Evolutionary conservation across 1,140 invertebrate genomes (phyloP).

Genomic region (Halictus rubicundus): DNA sequence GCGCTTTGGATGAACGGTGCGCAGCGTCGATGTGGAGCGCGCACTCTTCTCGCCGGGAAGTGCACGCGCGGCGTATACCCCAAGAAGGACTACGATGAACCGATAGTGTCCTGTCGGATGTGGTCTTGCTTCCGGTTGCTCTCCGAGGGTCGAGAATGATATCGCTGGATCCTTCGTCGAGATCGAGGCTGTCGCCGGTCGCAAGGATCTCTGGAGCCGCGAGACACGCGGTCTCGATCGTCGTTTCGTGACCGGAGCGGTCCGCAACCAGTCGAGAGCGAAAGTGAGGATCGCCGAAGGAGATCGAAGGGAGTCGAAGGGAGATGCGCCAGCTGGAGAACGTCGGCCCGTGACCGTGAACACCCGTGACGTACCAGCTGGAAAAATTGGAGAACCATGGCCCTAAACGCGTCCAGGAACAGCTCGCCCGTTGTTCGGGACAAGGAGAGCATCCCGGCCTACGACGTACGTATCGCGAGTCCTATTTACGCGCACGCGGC

Average conservation of each 20-base stretch:
- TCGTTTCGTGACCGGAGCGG: neutral
- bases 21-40: neutral
- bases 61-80: too few relatives aligned
- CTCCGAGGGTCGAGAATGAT: too few relatives aligned
- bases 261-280: neutral
- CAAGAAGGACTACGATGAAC: too few relatives aligned
- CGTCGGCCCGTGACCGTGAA: conserved; percentile 14
- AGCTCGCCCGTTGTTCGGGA: conserved; percentile 81
- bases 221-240: neutral
- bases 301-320: too few relatives aligned
- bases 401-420: conserved; percentile 81
- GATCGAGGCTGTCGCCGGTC: neutral
- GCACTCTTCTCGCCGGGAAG: too few relatives aligned
- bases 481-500: neutral
- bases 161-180: neutral
- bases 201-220: neutral
- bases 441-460: conserved; percentile 82
- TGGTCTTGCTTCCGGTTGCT: too few relatives aligned
- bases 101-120: too few relatives aligned
- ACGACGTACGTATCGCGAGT: conserved; percentile 79
- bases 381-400: conserved; percentile 62
- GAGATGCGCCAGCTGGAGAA: conserved; percentile 4
- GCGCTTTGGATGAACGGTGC: too few relatives aligned
- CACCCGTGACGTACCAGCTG: too few relatives aligned
- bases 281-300: conserved; percentile 9